phyloP scores from a whole-genome alignment of 2,888 invertebrate genomes.

The Erebia epiphron region DNA sequence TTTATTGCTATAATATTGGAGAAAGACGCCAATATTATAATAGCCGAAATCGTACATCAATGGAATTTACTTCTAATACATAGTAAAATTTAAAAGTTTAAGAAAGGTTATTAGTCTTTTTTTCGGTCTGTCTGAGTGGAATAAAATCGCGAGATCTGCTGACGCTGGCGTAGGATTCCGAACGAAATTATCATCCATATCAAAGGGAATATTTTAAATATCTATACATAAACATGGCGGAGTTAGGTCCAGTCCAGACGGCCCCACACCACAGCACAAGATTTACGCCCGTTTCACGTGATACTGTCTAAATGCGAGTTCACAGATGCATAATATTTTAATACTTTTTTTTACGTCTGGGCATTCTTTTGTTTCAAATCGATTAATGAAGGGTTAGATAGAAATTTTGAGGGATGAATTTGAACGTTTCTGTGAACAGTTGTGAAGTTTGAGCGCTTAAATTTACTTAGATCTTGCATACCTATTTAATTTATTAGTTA shows the following conservation, averaged over 20 bases:
- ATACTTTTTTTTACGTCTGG: conserved; percentile 69
- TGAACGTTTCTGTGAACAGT: background rate
- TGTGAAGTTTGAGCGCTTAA: background rate
- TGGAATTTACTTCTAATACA: background rate
- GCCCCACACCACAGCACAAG: conserved; percentile 68
- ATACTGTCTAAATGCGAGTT: conserved; percentile 69
- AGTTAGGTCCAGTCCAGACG: conserved; percentile 74
- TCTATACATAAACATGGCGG: conserved; percentile 71
- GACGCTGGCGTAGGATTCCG: conserved; percentile 63
- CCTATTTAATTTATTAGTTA: background rate
- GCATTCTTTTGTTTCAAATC: conserved; percentile 63
- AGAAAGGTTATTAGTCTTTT: conserved; percentile 14
- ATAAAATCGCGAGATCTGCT: conserved; percentile 52
- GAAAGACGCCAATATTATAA: background rate
- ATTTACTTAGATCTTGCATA: background rate
- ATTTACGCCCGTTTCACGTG: conserved; percentile 71
- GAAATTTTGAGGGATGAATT: background rate
- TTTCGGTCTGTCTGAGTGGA: conserved; percentile 16
- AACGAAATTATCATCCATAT: conserved; percentile 81
- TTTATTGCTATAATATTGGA: background rate
- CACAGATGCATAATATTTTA: conserved; percentile 73
- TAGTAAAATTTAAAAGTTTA: background rate
- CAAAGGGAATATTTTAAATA: conserved; percentile 83
- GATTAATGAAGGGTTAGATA: conserved; percentile 18
- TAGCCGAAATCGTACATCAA: background rate